Evolutionary conservation across 2,113 vertebrate species (phyloP).

Genomic region (Plotosus lineatus): DNA sequence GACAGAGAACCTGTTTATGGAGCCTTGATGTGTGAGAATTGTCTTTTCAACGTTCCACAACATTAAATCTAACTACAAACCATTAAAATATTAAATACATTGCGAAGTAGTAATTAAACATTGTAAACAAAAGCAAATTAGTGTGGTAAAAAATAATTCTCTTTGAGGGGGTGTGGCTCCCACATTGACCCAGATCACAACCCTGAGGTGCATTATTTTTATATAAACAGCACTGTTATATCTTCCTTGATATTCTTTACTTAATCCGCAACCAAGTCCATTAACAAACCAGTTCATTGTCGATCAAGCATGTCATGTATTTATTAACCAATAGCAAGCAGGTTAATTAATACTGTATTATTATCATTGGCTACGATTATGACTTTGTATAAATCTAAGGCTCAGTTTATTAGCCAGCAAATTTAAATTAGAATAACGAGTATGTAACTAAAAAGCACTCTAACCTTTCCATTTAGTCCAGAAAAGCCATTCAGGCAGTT

Average conservation of each 20-base stretch:
- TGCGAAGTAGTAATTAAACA: not conserved
- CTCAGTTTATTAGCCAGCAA: not conserved
- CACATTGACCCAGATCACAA: not conserved
- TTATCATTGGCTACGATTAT: no score
- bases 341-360: no score
- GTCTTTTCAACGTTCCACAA: not conserved
- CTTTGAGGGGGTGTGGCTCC: not conserved
- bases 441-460: not conserved
- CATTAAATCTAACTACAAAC: not conserved
- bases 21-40: not conserved
- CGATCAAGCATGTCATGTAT: not conserved
- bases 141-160: not conserved
- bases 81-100: not conserved
- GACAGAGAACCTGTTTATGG: not conserved
- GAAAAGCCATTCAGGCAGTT: not conserved
- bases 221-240: not conserved
- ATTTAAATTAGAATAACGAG: not conserved
- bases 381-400: not conserved
- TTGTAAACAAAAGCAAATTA: no score
- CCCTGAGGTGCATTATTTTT: not conserved
- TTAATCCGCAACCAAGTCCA: not conserved
- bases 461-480: not conserved
- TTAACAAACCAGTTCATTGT: not conserved
- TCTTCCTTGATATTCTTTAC: not conserved
- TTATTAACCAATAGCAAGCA: not conserved